A percentile compares a stretch with the other conserved stretches of the same genome.
Evolutionary conservation across 2,797 vertebrate species (phyloP).

Genomic region (Enteromius anoplus): DNA sequence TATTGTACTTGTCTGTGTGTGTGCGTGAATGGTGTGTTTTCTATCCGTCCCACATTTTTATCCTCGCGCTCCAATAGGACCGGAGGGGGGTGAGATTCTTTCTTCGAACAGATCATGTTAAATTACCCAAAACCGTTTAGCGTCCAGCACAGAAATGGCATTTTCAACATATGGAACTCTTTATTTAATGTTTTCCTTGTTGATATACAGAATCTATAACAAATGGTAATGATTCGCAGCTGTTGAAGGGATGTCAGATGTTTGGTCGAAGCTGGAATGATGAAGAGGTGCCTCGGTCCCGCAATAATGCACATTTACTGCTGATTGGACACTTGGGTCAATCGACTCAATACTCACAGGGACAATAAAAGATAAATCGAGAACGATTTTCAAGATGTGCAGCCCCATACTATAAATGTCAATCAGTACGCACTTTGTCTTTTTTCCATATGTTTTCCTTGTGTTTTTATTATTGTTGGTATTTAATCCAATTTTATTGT

Average conservation of each 20-base stretch:
- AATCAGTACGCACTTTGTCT: background rate
- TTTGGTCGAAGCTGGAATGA: slow-evolving; percentile 75
- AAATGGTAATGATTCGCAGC: slow-evolving; percentile 93
- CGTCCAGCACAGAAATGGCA: slow-evolving; percentile 85
- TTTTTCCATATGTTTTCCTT: background rate
- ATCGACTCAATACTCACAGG: slow-evolving; percentile 57
- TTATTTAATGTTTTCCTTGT: slow-evolving; percentile 88
- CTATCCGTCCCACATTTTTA: slow-evolving; percentile 37
- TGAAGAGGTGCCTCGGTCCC: slow-evolving; percentile 55
- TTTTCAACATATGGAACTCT: slow-evolving; percentile 92
- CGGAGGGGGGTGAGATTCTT: slow-evolving; percentile 70
- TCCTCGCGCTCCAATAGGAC: slow-evolving; percentile 29
- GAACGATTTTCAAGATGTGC: slow-evolving; percentile 29
- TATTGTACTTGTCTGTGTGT: slow-evolving; percentile 72
- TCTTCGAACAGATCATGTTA: slow-evolving; percentile 87
- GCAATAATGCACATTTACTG: slow-evolving; percentile 60
- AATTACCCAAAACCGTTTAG: slow-evolving; percentile 91
- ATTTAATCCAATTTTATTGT: background rate
- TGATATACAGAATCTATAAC: slow-evolving; percentile 91
- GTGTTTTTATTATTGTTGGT: background rate
- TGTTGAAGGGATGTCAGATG: slow-evolving; percentile 80
- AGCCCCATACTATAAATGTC: slow-evolving; percentile 2
- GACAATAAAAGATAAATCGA: slow-evolving; percentile 47
- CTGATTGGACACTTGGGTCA: slow-evolving; percentile 65
- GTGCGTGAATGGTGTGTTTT: slow-evolving; percentile 47